A percentile compares a stretch with the other conserved stretches of the same genome.
phyloP scores from a whole-genome alignment of 2,888 invertebrate species.

The Eustalomyia histrio region DNA sequence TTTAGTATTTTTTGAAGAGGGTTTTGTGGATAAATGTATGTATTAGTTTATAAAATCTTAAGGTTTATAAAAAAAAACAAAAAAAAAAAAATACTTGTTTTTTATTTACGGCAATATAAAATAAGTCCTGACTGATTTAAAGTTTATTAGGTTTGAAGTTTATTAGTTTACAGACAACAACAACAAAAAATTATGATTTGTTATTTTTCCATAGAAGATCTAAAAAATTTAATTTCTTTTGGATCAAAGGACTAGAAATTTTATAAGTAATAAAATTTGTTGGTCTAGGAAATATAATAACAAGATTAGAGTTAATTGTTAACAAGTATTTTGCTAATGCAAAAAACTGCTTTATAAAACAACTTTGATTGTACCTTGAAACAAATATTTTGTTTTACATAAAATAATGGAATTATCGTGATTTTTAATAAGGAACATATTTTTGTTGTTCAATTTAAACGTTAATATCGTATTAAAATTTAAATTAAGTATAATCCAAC shows the following conservation, averaged over 20 bases:
- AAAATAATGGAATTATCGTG: too few relatives aligned
- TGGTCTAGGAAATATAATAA: too few relatives aligned
- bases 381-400: too few relatives aligned
- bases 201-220: background rate
- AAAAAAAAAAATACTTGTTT: constrained; percentile 5
- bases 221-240: background rate
- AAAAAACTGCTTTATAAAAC: too few relatives aligned
- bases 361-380: too few relatives aligned
- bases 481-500: too few relatives aligned
- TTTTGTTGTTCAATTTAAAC: too few relatives aligned
- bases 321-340: too few relatives aligned
- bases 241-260: background rate
- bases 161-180: too few relatives aligned
- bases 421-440: too few relatives aligned
- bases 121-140: constrained; percentile 60
- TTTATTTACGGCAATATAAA: constrained; percentile 19
- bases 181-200: background rate
- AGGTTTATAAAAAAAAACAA: background rate
- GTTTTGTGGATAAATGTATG: constrained; percentile 13
- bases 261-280: background rate
- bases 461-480: too few relatives aligned
- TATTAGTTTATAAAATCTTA: background rate
- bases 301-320: too few relatives aligned
- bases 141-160: constrained; percentile 59
- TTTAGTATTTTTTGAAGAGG: constrained; percentile 7